phyloP scores from a whole-genome alignment of 2,888 invertebrate species.

The Mechanitis messenoides region DNA sequence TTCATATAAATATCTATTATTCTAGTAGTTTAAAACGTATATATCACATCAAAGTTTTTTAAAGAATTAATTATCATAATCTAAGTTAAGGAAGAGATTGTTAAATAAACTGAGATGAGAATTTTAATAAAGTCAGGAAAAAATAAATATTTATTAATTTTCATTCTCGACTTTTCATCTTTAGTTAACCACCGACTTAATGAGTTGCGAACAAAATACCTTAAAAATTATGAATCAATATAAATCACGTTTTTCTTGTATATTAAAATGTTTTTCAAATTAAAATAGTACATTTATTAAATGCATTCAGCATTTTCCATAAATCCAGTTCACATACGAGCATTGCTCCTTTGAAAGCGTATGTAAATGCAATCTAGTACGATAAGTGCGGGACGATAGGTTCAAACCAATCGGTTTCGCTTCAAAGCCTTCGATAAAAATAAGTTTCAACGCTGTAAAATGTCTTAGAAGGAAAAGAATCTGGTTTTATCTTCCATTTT shows the following conservation, averaged over 20 bases:
- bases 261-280: conserved; percentile 14
- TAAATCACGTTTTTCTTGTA: conserved; percentile 8
- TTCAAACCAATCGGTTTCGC: conserved; percentile 13
- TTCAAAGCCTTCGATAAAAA: not conserved
- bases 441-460: not conserved
- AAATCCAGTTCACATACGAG: conserved; percentile 27
- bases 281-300: conserved; percentile 15
- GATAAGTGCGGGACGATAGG: conserved; percentile 21
- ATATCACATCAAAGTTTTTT: conserved; percentile 9
- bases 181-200: too few species aligned
- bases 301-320: conserved; percentile 21
- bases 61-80: conserved; percentile 10
- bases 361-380: conserved; percentile 27
- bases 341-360: conserved; percentile 28
- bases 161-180: too few species aligned
- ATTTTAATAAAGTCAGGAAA: conserved; percentile 13
- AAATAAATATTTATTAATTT: not conserved
- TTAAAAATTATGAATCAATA: too few species aligned
- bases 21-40: conserved; percentile 6
- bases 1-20: too few species aligned
- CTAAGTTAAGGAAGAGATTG: conserved; percentile 12
- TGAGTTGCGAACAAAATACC: too few species aligned
- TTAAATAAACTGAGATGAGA: conserved; percentile 18
- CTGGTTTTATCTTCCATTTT: not conserved
- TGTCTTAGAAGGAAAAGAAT: not conserved